Percentiles rank a stretch among this genome's conserved stretches.
phyloP scores from a whole-genome alignment of 2,888 invertebrate genomes.

The Pogonocherus hispidulus region DNA sequence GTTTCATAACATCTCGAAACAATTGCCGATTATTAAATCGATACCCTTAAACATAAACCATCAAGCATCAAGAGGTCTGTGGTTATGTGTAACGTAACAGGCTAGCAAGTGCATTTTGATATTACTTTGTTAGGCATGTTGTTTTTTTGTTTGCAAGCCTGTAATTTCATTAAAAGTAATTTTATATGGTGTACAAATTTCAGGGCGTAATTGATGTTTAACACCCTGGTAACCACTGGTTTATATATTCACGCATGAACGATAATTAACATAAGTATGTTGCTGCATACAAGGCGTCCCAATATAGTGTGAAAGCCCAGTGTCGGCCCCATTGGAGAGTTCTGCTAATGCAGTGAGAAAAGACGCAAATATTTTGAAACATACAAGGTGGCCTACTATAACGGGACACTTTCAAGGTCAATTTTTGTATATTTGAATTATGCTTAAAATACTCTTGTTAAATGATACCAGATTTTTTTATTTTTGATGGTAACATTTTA shows the following conservation, averaged over 20 bases:
- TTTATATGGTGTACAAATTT: not conserved
- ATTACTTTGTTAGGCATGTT: slow-evolving; percentile 6
- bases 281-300: too few relatives aligned
- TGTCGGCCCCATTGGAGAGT: too few relatives aligned
- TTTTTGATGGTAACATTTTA: too few relatives aligned
- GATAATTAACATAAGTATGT: not conserved
- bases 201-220: not conserved
- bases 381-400: too few relatives aligned
- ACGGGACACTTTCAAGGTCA: too few relatives aligned
- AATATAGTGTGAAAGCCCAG: too few relatives aligned
- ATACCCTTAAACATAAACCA: too few relatives aligned
- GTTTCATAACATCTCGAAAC: slow-evolving; percentile 30
- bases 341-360: too few relatives aligned
- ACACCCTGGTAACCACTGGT: slow-evolving; percentile 5
- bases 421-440: too few relatives aligned
- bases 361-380: too few relatives aligned
- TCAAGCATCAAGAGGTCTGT: slow-evolving; percentile 7
- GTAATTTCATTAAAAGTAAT: slow-evolving; percentile 1
- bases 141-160: not conserved
- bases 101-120: slow-evolving; percentile 9
- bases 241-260: not conserved
- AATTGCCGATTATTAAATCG: slow-evolving; percentile 28
- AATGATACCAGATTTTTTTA: too few relatives aligned
- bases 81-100: slow-evolving; percentile 3
- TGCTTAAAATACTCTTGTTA: too few relatives aligned